Evolutionary conservation across 2,113 vertebrate genomes (phyloP), one percentile per base, ranked within the genome.

Genomic region (Eulemur macaco): DNA sequence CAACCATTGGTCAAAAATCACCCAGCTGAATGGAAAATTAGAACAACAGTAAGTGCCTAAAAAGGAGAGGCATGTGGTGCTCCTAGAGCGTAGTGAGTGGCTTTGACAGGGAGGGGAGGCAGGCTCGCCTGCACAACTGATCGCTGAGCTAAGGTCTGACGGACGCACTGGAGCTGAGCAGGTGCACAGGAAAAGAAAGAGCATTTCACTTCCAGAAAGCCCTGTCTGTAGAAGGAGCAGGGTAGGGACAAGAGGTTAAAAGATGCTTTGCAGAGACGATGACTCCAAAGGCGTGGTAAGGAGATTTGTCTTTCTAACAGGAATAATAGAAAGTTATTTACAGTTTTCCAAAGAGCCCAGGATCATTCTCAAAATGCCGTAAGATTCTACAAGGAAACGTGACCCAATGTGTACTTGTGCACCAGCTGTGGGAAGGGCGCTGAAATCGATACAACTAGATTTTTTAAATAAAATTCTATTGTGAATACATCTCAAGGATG

Each of bases 81-180:
- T 15, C 42, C 73, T 29, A 66, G 39, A 54, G 27, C 2, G 1
- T 0, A 27, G n/a, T 0, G 7, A 23, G 18, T 5, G 5, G 1
- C 5, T 9, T 18, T 2, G 25, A 52, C 14, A 1, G 8, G 27
- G 58, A 29, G 3, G 9, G 1, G 1, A 58, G 17, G 12, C 8
- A 39, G 34, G 21, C 8, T 50, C 42, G 5, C 14, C 17, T 27
- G 50, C 0, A 17, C 15, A n/a, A 42, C 1, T 1, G 34, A 34
- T 0, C 0, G 34, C 2, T 25, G 39, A 31, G 11, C 31, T 39
- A 39, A 77, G n/a, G 45, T 37, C 42, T 73, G 34, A 77, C 18
- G 42, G 31, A 45, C 14, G 21, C 5, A 1, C 21, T n/a, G 15
- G 15, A 68, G 27, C 0, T 29, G 71, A 34, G 2, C 34, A 34